Evolutionary conservation across 2,797 vertebrate genomes (phyloP).

Genomic region (Alcedo quadribrachys): DNA sequence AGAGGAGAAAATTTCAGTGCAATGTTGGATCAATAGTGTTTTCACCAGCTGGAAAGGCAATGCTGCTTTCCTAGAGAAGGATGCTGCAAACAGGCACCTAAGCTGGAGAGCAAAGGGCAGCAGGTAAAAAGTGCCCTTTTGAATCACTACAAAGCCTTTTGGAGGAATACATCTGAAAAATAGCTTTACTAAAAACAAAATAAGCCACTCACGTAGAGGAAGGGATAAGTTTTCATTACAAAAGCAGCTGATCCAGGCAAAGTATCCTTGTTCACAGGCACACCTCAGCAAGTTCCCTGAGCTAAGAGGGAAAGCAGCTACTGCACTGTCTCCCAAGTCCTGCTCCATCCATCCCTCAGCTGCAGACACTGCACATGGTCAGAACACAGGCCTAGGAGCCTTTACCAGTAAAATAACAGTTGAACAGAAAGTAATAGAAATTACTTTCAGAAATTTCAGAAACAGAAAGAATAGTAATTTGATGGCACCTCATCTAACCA

Average conservation of each 20-base stretch:
- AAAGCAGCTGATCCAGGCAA: not conserved
- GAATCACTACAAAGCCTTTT: not conserved
- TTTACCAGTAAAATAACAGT: not conserved
- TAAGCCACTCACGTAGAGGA: not conserved
- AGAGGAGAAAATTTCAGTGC: not conserved
- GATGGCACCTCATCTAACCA: not conserved
- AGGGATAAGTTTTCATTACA: not conserved
- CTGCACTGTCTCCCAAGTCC: not conserved
- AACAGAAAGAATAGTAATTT: not conserved
- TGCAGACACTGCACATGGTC: accelerated
- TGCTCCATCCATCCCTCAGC: not conserved
- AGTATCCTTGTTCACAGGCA: not conserved
- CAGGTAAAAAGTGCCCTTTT: not conserved
- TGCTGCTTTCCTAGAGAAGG: not conserved
- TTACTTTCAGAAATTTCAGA: no score
- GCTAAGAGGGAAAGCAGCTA: not conserved
- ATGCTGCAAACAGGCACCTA: not conserved
- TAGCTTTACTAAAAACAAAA: not conserved
- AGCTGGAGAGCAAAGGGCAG: constrained; percentile 25
- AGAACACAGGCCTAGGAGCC: not conserved
- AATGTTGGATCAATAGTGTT: not conserved
- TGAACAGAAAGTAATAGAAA: not conserved
- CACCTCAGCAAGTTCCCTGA: not conserved
- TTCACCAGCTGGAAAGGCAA: not conserved
- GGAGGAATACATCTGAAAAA: not conserved